A percentile compares a stretch with the other conserved stretches of the same genome.
phyloP scores from a whole-genome alignment of 2,888 invertebrate genomes.

The Thecophora atra region DNA sequence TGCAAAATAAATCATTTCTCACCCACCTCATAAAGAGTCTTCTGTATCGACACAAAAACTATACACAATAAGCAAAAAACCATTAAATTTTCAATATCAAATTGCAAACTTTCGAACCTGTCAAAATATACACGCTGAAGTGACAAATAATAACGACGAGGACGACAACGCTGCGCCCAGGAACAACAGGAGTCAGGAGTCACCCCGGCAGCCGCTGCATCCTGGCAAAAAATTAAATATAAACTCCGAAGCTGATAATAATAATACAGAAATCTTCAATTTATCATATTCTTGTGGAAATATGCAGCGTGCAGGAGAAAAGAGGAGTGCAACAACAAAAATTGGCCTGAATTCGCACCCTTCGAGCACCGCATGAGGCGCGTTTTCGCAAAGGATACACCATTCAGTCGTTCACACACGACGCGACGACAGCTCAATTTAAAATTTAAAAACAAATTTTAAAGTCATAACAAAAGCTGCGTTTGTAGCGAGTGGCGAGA shows the following conservation, averaged over 20 bases:
- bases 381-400: background rate
- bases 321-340: constrained; percentile 32
- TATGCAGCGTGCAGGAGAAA: constrained; percentile 8
- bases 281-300: constrained; percentile 38
- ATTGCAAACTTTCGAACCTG: constrained; percentile 48
- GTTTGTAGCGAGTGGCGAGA: background rate
- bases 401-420: constrained; percentile 1
- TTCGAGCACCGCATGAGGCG: background rate
- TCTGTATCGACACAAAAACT: background rate
- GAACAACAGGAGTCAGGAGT: background rate
- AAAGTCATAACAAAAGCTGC: constrained; percentile 50
- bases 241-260: constrained; percentile 19
- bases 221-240: constrained; percentile 15
- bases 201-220: background rate
- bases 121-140: constrained; percentile 47
- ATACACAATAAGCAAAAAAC: background rate
- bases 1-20: background rate
- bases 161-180: constrained; percentile 31
- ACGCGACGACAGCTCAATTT: constrained; percentile 56
- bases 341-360: background rate
- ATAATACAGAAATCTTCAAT: constrained; percentile 40
- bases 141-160: constrained; percentile 43
- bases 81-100: constrained; percentile 46
- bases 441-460: constrained; percentile 51
- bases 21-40: background rate